Base-by-base conservation (phyloP, 1,140 invertebrate genomes). In the Plectus sambesii region DNA sequence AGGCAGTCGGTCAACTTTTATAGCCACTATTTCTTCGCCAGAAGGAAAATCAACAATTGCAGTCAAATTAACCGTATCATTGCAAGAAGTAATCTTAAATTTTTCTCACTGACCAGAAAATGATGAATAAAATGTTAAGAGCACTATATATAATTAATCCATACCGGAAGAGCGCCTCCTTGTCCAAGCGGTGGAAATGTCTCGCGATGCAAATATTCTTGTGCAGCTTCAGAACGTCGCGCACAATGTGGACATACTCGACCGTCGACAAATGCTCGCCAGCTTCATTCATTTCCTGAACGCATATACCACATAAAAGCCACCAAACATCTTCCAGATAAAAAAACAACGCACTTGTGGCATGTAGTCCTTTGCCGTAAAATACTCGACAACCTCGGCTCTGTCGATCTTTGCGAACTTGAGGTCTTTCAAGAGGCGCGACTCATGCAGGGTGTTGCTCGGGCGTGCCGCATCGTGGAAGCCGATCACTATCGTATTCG, bases 121-220 rank as follows among this genome's bases (percentile, higher is more conserved):
- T 4, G 2, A 1, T 15, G 9, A 40, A 15, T 25, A 52, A 56
- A 47, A 4, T 3, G 9, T 22, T 43, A 20, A 41, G 42, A 20
- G 36, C 42, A 20, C 24, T 12, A n/a, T n/a, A n/a, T 22, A 37
- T 24, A 23, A 42, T 17, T 15, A 25, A 59, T 50, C 35, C 47
- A 53, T n/a, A n/a, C 53, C 65, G 60, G 4, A 70, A 42, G 4
- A 72, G 52, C 3, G 41, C 48, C 8, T 63, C 55, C 49, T 74
- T 77, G 51, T 93, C 82, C 26, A 96, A 72, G 6, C 74, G 71
- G 46, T 86, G 79, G 65, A 97, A 97, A 71, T 96, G 83, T 38
- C 92, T 73, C 63, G 87, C 93, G 0, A 97, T 63, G 63, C 87
- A 89, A 0, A 96, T 73, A 74, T 96, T 98, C 69, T 97, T 98